Evolutionary conservation across 2,888 invertebrate species (phyloP).

Genomic region (Zygaena filipendulae): DNA sequence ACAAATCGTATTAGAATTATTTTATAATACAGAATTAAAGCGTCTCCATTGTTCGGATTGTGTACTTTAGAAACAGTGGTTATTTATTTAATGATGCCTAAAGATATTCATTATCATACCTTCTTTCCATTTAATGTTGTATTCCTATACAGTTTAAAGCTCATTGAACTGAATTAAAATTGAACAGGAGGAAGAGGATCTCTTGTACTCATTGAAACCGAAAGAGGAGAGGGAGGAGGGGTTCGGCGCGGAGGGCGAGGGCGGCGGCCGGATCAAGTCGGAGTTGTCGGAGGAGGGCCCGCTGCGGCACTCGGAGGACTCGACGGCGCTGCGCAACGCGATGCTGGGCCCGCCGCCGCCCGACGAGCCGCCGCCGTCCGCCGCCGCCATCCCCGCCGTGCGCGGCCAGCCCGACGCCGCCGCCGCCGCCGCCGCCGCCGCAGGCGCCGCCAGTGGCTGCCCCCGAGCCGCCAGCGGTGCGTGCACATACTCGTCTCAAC

Average conservation of each 20-base stretch:
- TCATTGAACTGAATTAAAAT: no score
- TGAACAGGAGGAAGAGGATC: constrained; percentile 75
- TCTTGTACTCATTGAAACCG: constrained; percentile 73
- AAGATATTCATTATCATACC: no score
- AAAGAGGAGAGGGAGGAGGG: constrained; percentile 71
- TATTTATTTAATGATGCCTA: no score
- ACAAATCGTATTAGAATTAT: no score
- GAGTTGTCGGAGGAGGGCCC: constrained; percentile 38
- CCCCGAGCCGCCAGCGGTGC: no score
- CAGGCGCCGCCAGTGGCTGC: constrained; percentile 52
- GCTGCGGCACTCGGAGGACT: constrained; percentile 54
- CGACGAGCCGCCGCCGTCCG: constrained; percentile 30
- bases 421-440: constrained; percentile 89
- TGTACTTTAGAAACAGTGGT: no score
- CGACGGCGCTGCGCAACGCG: constrained; percentile 54
- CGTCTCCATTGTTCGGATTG: no score
- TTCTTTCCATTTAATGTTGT: no score
- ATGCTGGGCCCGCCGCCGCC: constrained; percentile 49
- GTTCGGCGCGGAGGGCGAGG: constrained; percentile 19
- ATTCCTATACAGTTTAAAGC: no score
- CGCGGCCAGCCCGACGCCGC: constrained; percentile 85
- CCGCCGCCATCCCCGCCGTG: constrained; percentile 51
- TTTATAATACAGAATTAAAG: no score
- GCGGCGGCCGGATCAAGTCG: constrained; percentile 33
- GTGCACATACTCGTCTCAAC: no score